Evolutionary conservation across 2,797 vertebrate genomes (phyloP), one percentile per base, ranked within the genome.

Genomic region (Pseudochaenichthys georgianus): DNA sequence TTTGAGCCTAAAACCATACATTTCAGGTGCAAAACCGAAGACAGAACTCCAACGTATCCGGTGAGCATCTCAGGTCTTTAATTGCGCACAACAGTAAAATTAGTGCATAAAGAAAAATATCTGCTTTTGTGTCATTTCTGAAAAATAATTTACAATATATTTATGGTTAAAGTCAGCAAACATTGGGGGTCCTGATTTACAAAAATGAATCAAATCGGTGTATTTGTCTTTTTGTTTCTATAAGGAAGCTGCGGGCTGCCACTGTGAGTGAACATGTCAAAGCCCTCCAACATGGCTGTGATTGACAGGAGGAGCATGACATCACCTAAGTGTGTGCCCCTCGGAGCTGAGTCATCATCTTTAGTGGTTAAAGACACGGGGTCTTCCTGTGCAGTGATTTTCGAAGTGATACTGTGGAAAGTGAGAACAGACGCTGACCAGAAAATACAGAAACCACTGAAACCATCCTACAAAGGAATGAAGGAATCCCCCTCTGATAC

Each of bases 381-480:
- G 54, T 75, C 67, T 66, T 58, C 63, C 4, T 63, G 46, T 31
- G 17, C 17, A 51, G 34, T 42, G 52, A 17, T 57, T 53, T 54
- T 21, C 17, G 23, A 43, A 31, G 11, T 67, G 41, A 71, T 38
- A n/a, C 4, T 7, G 19, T 43, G 13, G 13, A 48, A 50, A 21
- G 10, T 47, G 2, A 28, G 55, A 46, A 3, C 17, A 52, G 19
- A 15, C 66, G 52, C 23, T 15, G 1, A 38, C 34, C 12, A 31
- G 31, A 64, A 47, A 46, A 12, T 54, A 5, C 13, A 52, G 45
- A 10, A 79, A 77, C 64, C 78, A 73, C 73, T 16, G 17, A 81
- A 86, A 87, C 83, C 31, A 53, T 64, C 50, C 66, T 28, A 28
- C 4, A 28, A 28, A 28, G 28, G 28, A 59, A 58, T 47, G 60